These are phyloP conservation scores for Ceuthmochares aereus DNA, from an alignment of 2,113 vertebrate genomes.

Conservation along the genomic window DNA sequence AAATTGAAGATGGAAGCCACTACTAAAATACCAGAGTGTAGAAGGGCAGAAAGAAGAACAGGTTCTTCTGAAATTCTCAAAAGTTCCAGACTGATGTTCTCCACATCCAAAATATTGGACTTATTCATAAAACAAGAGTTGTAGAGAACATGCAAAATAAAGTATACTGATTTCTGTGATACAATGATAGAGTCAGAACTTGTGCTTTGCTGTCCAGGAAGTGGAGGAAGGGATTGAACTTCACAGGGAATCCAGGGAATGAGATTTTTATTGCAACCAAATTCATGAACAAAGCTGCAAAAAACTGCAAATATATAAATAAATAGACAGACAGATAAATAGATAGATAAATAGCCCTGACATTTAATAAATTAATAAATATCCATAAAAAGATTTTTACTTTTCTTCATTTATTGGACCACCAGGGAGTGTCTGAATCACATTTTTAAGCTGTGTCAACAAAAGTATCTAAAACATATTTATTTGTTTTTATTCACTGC, in stretches of 20 bases:
- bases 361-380: not conserved
- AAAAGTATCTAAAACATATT: not conserved
- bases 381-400: not conserved
- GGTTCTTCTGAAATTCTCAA: not conserved
- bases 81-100: not conserved
- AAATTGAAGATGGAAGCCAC: not conserved
- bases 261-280: not conserved
- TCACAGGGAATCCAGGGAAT: not conserved
- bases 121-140: not conserved
- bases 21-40: not conserved
- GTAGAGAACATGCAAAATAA: not conserved
- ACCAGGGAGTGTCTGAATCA: not conserved
- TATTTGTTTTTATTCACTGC: not conserved
- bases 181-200: not conserved
- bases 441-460: not conserved
- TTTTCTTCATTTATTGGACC: not conserved
- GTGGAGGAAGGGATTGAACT: not conserved
- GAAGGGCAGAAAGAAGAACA: not conserved
- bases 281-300: not conserved
- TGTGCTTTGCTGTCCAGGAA: not conserved
- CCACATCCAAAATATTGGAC: not conserved
- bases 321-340: not conserved
- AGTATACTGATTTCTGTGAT: not conserved
- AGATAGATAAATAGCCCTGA: not conserved
- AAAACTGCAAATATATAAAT: not conserved